Percentiles rank a stretch among this genome's conserved stretches.
These are phyloP conservation scores for Drosophila azteca DNA, from an alignment of 1,140 invertebrate genomes.

Conservation along the genomic window DNA sequence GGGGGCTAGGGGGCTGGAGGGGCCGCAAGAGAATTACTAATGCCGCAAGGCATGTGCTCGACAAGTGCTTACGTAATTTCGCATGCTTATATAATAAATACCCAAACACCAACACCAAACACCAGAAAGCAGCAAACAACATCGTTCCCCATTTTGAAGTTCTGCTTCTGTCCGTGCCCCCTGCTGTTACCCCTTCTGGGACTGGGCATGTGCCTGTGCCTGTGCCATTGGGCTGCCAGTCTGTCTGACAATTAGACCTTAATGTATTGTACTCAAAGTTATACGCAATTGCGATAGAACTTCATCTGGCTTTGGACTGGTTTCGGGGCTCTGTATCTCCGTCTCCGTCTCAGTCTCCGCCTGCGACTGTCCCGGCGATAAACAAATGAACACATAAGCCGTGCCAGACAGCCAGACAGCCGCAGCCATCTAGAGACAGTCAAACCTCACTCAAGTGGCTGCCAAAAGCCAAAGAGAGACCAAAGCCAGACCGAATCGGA, in stretches of 20 bases:
- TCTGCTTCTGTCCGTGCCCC: no score
- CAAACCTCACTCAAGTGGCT: conserved; percentile 36
- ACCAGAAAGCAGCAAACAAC: conserved; percentile 17
- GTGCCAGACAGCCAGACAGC: conserved; percentile 38
- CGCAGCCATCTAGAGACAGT: conserved; percentile 22
- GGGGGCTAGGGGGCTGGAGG: background rate
- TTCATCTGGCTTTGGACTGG: conserved; percentile 51
- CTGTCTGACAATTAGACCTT: conserved; percentile 77
- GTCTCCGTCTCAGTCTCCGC: no score
- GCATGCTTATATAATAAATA: conserved; percentile 60
- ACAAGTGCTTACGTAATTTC: conserved; percentile 75
- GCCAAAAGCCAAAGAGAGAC: conserved; percentile 18
- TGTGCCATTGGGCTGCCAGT: conserved; percentile 58
- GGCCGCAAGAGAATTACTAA: no score
- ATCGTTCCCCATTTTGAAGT: conserved; percentile 39
- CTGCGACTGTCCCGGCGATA: conserved; percentile 35
- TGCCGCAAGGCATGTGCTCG: conserved; percentile 38
- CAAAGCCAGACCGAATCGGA: conserved; percentile 8
- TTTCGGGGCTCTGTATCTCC: conserved; percentile 5
- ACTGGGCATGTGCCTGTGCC: conserved; percentile 1
- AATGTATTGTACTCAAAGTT: conserved; percentile 79
- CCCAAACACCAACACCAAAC: conserved; percentile 10
- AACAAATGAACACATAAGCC: conserved; percentile 73
- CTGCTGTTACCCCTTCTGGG: no score
- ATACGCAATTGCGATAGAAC: conserved; percentile 77